These are phyloP conservation scores for Gnathonemus echidnorhynchus DNA, from an alignment of 2,113 vertebrate genomes.

Conservation along the genomic window DNA sequence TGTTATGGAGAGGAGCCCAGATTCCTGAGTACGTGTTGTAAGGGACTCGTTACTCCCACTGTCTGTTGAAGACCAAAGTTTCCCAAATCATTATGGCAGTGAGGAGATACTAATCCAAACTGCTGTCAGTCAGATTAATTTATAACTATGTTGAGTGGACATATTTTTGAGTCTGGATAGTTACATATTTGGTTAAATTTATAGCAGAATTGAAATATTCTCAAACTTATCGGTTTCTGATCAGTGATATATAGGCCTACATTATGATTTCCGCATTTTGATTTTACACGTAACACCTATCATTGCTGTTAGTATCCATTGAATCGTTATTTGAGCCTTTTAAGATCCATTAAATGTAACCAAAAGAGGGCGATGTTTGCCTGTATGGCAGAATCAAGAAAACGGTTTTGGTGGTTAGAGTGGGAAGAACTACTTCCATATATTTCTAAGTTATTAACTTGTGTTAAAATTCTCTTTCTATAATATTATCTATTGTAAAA, in stretches of 20 bases:
- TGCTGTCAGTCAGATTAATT: background rate
- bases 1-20: background rate
- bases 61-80: background rate
- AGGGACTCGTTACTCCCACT: background rate
- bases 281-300: background rate
- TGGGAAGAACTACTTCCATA: background rate
- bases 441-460: background rate
- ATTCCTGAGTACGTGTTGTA: background rate
- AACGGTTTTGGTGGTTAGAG: background rate
- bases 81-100: background rate
- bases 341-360: background rate
- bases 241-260: background rate
- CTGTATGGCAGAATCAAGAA: background rate
- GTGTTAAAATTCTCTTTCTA: background rate
- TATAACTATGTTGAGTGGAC: background rate
- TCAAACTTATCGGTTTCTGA: background rate
- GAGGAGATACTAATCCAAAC: background rate
- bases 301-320: too few relatives aligned
- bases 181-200: background rate
- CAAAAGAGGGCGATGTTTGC: conserved; percentile 15
- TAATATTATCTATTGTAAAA: background rate
- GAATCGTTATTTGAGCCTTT: background rate
- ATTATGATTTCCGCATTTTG: background rate
- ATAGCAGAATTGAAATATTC: background rate
- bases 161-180: background rate